These are phyloP conservation scores for Seladonia tumulorum DNA, from an alignment of 2,888 invertebrate genomes.

Conservation along the genomic window DNA sequence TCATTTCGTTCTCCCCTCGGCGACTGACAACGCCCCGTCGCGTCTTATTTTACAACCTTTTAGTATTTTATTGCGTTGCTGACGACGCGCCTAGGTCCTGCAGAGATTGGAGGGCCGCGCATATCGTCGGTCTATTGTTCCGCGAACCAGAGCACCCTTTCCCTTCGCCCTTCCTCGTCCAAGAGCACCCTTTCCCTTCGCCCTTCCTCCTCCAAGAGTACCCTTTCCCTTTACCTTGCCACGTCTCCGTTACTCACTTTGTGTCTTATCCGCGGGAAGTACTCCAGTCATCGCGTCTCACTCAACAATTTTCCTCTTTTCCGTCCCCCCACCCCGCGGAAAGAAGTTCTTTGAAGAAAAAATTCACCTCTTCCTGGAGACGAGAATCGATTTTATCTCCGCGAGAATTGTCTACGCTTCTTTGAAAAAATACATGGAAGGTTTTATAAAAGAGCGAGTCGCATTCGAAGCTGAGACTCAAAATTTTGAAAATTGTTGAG, in stretches of 20 bases:
- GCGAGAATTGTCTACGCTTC: not conserved
- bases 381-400: not conserved
- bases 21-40: not conserved
- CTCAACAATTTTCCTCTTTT: not conserved
- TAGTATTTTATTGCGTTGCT: slow-evolving; percentile 10
- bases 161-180: not conserved
- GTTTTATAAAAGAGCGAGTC: not conserved
- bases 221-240: not conserved
- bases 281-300: not conserved
- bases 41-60: slow-evolving; percentile 20
- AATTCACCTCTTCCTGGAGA: not conserved
- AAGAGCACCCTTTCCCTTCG: not conserved
- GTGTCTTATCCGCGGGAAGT: not conserved
- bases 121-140: not conserved
- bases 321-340: not conserved
- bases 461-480: not conserved
- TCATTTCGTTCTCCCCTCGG: not conserved
- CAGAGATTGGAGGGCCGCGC: not conserved
- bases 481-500: not conserved
- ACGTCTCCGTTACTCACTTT: not conserved
- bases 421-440: not conserved
- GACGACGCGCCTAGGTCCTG: not conserved
- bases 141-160: not conserved
- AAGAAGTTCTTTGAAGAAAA: not conserved
- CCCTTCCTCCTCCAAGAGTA: not conserved